These are phyloP conservation scores for Sitodiplosis mosellana DNA, from an alignment of 1,140 invertebrate species.

Conservation along the genomic window DNA sequence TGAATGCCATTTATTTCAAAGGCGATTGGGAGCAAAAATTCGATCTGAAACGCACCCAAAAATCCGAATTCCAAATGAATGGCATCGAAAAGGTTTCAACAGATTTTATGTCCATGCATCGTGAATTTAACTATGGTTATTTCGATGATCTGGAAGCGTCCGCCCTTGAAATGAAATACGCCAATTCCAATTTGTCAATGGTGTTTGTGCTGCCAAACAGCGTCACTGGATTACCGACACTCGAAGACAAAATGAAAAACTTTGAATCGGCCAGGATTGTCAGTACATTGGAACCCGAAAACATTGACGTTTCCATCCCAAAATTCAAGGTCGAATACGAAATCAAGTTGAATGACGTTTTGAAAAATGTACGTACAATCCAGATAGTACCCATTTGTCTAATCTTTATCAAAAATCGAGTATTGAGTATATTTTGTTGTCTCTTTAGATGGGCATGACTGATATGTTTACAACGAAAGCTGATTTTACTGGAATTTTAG, in stretches of 20 bases:
- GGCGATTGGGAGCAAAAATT: conserved; percentile 30
- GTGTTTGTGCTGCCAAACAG: background rate
- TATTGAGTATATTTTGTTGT: no score
- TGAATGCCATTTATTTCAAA: conserved; percentile 79
- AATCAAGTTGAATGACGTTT: background rate
- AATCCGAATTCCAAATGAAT: conserved; percentile 24
- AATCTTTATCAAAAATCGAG: no score
- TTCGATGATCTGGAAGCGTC: background rate
- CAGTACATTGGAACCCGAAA: background rate
- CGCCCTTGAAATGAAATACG: background rate
- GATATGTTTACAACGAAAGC: conserved; percentile 27
- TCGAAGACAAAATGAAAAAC: background rate
- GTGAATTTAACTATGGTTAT: background rate
- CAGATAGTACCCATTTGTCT: no score
- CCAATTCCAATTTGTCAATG: background rate
- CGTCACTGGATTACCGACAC: background rate
- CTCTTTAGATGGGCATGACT: no score
- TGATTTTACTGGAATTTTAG: conserved; percentile 37
- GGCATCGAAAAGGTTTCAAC: conserved; percentile 10
- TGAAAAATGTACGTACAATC: background rate
- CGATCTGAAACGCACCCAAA: conserved; percentile 17
- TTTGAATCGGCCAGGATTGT: background rate
- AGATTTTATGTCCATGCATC: background rate
- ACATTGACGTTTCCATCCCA: background rate
- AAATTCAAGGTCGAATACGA: background rate